These are phyloP conservation scores for Notolepis coatsorum DNA, from an alignment of 2,797 vertebrate genomes.

Conservation along the genomic window DNA sequence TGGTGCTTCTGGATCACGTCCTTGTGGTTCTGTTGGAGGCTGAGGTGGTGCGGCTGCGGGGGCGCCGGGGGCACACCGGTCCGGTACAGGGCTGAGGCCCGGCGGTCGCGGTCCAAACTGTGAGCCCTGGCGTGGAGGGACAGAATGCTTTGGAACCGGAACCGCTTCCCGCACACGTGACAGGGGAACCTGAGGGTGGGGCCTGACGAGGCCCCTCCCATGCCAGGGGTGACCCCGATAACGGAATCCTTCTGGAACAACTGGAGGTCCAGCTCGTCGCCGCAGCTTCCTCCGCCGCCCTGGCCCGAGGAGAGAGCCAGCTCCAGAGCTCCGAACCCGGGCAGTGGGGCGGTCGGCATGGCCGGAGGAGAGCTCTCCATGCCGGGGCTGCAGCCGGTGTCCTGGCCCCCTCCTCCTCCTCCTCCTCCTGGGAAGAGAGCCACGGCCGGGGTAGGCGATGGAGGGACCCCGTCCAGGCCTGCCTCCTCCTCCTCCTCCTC, in stretches of 20 bases:
- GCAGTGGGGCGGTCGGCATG: conserved; percentile 68
- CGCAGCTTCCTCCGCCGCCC: conserved; percentile 62
- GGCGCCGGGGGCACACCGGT: conserved; percentile 57
- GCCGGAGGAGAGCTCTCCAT: conserved; percentile 75
- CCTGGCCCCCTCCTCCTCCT: conserved; percentile 31
- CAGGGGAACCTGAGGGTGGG: conserved; percentile 87
- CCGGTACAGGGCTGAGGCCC: conserved; percentile 78
- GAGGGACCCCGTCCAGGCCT: conserved; percentile 62
- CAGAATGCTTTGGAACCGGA: conserved; percentile 94
- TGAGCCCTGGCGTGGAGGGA: conserved; percentile 92
- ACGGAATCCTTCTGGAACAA: conserved; percentile 84
- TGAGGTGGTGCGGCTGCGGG: conserved; percentile 50
- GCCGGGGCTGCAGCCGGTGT: conserved; percentile 65
- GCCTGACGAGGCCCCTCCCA: conserved; percentile 61
- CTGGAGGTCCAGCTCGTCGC: conserved; percentile 89
- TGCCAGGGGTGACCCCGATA: conserved; percentile 58
- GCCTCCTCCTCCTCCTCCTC: conserved; percentile 53
- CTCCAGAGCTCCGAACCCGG: conserved; percentile 80
- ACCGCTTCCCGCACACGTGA: conserved; percentile 92
- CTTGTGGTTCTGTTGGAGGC: conserved; percentile 77
- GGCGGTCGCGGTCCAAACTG: conserved; percentile 82
- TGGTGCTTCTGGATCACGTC: conserved; percentile 79
- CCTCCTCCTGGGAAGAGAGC: conserved; percentile 78
- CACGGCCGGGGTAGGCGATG: conserved; percentile 77
- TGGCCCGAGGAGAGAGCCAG: conserved; percentile 84